Evolutionary conservation across 2,888 invertebrate genomes (phyloP), one percentile per base, ranked within the genome.

Genomic region (Lissonota sp.): DNA sequence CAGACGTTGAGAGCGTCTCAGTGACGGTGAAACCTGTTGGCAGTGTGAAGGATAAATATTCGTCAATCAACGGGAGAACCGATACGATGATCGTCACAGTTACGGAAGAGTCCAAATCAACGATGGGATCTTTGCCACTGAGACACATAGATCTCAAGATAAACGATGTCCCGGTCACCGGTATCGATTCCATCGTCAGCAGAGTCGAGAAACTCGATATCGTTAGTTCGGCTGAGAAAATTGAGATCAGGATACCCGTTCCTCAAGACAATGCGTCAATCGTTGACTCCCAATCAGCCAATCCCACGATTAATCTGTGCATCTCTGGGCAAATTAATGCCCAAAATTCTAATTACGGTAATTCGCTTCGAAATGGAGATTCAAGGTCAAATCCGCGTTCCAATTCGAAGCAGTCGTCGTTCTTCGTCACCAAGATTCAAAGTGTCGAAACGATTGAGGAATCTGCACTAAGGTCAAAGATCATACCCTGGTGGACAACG

Each of bases 71-170:
- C 39, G 26, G 37, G 10, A 62, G 7, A 12, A 26, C 26, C 26
- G 79, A 77, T 16, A 53, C 75, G 67, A 70, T 83, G 64, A 46
- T 82, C 16, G 77, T 83, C 12, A 83, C 79, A 6, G 73, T 84
- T 0, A 74, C 77, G 2, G 84, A 84, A 55, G 64, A 80, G 2
- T 80, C 76, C 2, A 79, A 72, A 42, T 74, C 49, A 26, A 16
- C 66, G 1, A 44, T 71, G 49, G 71, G 39, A 3, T 58, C 80
- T 1, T 6, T 62, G 26, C 69, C 72, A n/a, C 69, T 82, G 12
- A 73, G 64, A 12, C 71, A 87, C 62, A 82, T 89, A 69, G 87
- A 89, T 58, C 82, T 89, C 51, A 85, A 83, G 4, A 86, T 89
- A 70, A 87, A 88, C 46, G 89, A 88, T 0, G 82, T 84, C 16